A percentile compares a stretch with the other conserved stretches of the same genome.
These are phyloP conservation scores for Diorhabda carinulata DNA, from an alignment of 1,140 invertebrate species.

Conservation along the genomic window DNA sequence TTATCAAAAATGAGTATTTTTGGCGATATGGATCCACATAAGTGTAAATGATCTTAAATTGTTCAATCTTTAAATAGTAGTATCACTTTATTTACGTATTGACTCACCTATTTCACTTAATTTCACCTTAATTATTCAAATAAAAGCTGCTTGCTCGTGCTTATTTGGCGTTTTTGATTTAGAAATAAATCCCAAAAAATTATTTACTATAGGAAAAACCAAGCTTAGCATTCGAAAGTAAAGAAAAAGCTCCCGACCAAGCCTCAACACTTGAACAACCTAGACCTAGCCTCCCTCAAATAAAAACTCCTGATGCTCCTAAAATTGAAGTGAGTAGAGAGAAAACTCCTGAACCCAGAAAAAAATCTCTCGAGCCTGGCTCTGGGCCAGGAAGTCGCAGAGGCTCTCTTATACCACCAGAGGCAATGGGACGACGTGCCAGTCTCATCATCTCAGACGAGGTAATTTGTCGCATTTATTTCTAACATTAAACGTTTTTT, in stretches of 20 bases:
- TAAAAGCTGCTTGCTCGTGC: too few relatives aligned
- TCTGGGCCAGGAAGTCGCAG: slow-evolving; percentile 63
- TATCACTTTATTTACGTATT: too few relatives aligned
- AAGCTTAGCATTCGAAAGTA: slow-evolving; percentile 24
- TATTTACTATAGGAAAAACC: slow-evolving; percentile 23
- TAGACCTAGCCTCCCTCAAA: slow-evolving; percentile 62
- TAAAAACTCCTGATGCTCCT: slow-evolving; percentile 73
- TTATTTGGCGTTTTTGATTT: too few relatives aligned
- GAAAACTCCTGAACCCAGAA: slow-evolving; percentile 68
- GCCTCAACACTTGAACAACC: slow-evolving; percentile 29
- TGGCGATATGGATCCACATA: too few relatives aligned
- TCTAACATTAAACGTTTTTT: neutral
- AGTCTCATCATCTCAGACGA: slow-evolving; percentile 90
- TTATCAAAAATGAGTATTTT: too few relatives aligned
- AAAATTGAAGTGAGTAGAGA: slow-evolving; percentile 83
- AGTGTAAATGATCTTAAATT: too few relatives aligned
- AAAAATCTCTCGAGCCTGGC: slow-evolving; percentile 73
- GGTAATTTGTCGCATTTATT: slow-evolving; percentile 55
- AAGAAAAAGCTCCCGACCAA: slow-evolving; percentile 28
- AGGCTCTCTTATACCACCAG: slow-evolving; percentile 79
- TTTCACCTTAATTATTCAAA: too few relatives aligned
- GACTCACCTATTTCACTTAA: too few relatives aligned
- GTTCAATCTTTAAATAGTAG: too few relatives aligned
- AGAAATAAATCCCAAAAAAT: too few relatives aligned
- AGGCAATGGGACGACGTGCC: slow-evolving; percentile 77